Evolutionary conservation across 2,888 invertebrate genomes (phyloP), one percentile per base, ranked within the genome.

Genomic region (Euproctis similis): DNA sequence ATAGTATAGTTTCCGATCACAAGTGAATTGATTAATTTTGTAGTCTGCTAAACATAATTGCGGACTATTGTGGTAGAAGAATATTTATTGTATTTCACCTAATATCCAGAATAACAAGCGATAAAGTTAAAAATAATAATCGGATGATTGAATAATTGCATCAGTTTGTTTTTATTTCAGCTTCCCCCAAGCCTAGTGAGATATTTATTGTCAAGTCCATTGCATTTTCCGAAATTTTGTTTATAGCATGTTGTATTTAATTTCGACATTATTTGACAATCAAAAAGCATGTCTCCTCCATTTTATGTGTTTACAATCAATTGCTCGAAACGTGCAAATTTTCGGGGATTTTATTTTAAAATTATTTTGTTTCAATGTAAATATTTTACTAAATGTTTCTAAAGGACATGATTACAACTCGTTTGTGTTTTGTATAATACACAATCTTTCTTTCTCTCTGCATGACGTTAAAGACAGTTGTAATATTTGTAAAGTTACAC

Each of bases 211-310:
- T 24, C 35, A 36, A 39, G 30, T 34, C 20, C 39, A 36, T 42
- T 47, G 47, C 51, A 48, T 49, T 35, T 39, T 42, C 19, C 31
- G 38, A 40, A 31, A 28, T 43, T 48, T 44, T n/a, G n/a, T n/a
- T 45, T 32, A 40, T 24, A 59, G 72, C 72, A 72, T 74, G 71
- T 45, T 10, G 39, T 50, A 12, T 44, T 28, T 14, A 4, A 14
- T 49, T 42, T 31, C 36, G 30, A 31, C 25, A 40, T 36, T 34
- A 48, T 55, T 44, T 43, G 24, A 36, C 39, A 38, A 32, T 52
- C 56, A 58, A 53, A 50, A 65, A 65, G 81, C 78, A 80, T 78
- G 77, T 76, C 71, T 74, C 73, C 72, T 73, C 65, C 42, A 49
- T 64, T 44, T n/a, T 44, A 40, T 58, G 53, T 61, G 59, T 59